Conservation (phyloP, 2,113 vertebrate species). For the Mus spicilegus region DNA sequence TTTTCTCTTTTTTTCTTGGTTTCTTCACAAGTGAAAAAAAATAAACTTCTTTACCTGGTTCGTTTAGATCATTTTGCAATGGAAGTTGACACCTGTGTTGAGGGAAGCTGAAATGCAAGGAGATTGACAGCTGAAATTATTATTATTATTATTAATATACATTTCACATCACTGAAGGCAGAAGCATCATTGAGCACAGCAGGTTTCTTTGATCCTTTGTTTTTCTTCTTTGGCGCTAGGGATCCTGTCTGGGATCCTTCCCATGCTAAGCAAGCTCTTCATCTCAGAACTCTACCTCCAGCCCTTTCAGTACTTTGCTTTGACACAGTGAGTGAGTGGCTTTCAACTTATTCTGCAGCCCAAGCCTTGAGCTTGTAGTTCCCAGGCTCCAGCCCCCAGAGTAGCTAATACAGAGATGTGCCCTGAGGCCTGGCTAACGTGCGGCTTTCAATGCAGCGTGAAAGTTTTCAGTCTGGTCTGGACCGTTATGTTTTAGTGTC, state of each 20-base stretch:
- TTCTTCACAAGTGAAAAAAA: slow-evolving; percentile 64
- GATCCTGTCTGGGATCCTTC: background rate
- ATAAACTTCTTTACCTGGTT: slow-evolving; percentile 48
- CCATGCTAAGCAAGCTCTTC: no score
- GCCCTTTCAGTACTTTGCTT: background rate
- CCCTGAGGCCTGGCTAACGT: background rate
- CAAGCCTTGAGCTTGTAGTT: background rate
- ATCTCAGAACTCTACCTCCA: background rate
- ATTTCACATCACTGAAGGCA: background rate
- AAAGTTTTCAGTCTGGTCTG: background rate
- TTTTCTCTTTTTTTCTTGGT: background rate
- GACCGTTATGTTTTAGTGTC: background rate
- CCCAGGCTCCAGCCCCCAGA: no score
- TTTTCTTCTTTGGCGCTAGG: background rate
- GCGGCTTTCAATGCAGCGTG: background rate
- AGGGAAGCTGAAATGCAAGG: background rate
- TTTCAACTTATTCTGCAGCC: background rate
- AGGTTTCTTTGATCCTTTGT: no score
- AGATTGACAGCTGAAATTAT: background rate
- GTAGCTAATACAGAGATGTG: background rate
- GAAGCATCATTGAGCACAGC: background rate
- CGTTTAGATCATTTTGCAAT: background rate
- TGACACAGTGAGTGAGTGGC: background rate
- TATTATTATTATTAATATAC: background rate
- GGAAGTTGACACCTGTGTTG: background rate